Evolutionary conservation across 2,888 invertebrate genomes (phyloP), one percentile per base, ranked within the genome.

Genomic region (Poecilobothrus nobilitatus): DNA sequence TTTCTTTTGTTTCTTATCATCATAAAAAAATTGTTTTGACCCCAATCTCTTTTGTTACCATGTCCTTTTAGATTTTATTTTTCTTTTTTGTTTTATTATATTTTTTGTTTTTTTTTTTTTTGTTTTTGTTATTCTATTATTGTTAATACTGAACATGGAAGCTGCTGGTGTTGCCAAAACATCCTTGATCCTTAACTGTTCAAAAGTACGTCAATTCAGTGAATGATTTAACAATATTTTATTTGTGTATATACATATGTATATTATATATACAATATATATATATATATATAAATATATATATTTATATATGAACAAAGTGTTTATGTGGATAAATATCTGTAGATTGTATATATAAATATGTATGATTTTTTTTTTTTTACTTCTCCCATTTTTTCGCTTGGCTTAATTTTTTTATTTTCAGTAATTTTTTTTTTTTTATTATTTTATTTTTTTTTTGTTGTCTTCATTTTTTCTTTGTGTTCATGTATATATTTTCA

Each of bases 141-240:
- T 53, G 18, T 53, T 53, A n/a, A 53, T 53, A 53, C 53, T 6
- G 53, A 53, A 53, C 18, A 53, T 53, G 53, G 53, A 53, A 53
- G 53, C 53, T 53, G 53, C 18, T 53, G n/a, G 53, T 53, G 15
- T 53, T 53, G 53, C 53, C 53, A 53, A 53, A 53, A 53, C n/a
- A 53, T 53, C 53, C 53, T 53, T 53, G 53, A 53, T 53, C 53
- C 53, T 53, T 53, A 53, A 53, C 53, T 53, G 53, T 18, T 53
- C 53, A 53, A 53, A 41, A 53, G 53, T 53, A 53, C 53, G 53
- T 53, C 53, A 53, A 53, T 53, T 53, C 53, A 53, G 53, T 53
- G 53, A 53, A 53, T 53, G 53, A 53, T 53, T 53, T 53, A 53
- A 53, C 53, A 53, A 53, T 53, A 53, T 53, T 53, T 53, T 53